Conservation (phyloP, 1,140 invertebrate genomes). For the Caenorhabditis inopinata region DNA sequence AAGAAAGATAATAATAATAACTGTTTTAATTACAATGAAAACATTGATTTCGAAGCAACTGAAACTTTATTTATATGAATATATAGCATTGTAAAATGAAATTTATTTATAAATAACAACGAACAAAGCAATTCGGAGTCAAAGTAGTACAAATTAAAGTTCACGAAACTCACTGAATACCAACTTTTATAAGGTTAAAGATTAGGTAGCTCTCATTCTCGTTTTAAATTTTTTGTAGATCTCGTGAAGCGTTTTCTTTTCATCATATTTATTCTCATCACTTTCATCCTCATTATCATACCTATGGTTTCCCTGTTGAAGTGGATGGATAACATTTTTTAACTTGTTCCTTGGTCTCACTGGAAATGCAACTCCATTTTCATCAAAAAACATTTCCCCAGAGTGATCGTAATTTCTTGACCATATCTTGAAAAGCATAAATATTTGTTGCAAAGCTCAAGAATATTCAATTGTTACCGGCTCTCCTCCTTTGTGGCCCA, state of each 20-base stretch:
- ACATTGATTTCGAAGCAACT: no score
- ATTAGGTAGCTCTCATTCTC: background rate
- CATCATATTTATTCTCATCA: background rate
- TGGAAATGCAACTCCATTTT: constrained; percentile 49
- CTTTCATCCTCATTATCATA: background rate
- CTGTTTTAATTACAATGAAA: no score
- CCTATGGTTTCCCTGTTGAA: background rate
- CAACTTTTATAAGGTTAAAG: no score
- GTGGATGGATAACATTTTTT: background rate
- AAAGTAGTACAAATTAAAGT: background rate
- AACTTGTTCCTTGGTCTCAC: constrained; percentile 14
- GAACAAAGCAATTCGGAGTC: background rate
- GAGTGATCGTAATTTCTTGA: constrained; percentile 49
- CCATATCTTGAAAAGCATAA: constrained; percentile 42
- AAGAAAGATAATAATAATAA: no score
- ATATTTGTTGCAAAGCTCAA: no score
- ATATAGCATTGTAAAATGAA: no score
- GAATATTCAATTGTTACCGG: no score
- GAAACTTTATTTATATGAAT: no score
- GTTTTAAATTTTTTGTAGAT: constrained; percentile 3
- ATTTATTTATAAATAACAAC: no score
- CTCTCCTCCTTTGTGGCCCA: constrained; percentile 25
- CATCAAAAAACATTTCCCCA: constrained; percentile 48
- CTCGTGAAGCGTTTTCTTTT: constrained; percentile 4
- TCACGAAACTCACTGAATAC: no score